phyloP scores from a whole-genome alignment of 1,140 invertebrate genomes.

The Episyrphus balteatus region DNA sequence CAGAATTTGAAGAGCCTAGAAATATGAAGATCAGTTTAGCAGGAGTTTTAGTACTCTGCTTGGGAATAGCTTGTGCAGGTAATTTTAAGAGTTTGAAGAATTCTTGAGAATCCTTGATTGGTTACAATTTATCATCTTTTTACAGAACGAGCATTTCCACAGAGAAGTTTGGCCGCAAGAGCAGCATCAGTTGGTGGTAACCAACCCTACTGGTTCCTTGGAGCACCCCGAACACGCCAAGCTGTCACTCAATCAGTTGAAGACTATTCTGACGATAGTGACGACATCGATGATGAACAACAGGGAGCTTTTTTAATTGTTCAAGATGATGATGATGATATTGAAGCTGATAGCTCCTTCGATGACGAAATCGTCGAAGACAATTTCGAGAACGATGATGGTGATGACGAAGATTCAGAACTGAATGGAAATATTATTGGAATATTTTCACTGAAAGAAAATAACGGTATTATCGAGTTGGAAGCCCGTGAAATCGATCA shows the following conservation, averaged over 20 bases:
- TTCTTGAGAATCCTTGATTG: too few relatives aligned
- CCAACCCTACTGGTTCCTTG: too few relatives aligned
- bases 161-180: too few relatives aligned
- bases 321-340: neutral
- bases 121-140: too few relatives aligned
- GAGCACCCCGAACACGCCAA: too few relatives aligned
- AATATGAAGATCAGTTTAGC: too few relatives aligned
- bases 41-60: too few relatives aligned
- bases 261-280: neutral
- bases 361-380: neutral
- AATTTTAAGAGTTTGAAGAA: too few relatives aligned
- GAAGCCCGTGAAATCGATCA: conserved; percentile 2
- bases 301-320: neutral
- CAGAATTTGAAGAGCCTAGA: too few relatives aligned
- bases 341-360: neutral
- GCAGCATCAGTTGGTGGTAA: too few relatives aligned
- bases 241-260: neutral
- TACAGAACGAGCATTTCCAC: too few relatives aligned
- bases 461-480: conserved; percentile 1
- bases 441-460: neutral
- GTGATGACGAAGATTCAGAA: conserved; percentile 1
- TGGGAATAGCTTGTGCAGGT: too few relatives aligned
- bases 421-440: neutral
- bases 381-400: neutral
- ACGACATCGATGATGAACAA: neutral